phyloP scores from a whole-genome alignment of 1,140 invertebrate species.

The Aphelenchoides fujianensis region DNA sequence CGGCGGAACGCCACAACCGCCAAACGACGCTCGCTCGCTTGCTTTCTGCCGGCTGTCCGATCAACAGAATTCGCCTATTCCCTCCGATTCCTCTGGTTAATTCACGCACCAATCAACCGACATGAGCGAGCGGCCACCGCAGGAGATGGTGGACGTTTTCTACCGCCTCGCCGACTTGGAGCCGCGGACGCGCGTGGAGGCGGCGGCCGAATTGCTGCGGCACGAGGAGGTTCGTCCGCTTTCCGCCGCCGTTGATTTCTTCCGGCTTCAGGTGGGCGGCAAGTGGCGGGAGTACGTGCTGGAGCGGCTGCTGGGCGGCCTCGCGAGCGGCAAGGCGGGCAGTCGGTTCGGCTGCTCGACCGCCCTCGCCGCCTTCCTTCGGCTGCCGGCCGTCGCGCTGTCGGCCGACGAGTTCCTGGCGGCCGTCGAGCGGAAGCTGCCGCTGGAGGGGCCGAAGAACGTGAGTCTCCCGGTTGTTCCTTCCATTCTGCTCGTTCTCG shows the following conservation, averaged over 20 bases:
- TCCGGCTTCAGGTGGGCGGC: neutral
- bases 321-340: neutral
- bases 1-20: no score
- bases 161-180: neutral
- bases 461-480: neutral
- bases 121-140: neutral
- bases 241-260: neutral
- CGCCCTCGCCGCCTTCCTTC: neutral
- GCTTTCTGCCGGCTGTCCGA: no score
- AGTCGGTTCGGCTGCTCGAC: constrained; percentile 11
- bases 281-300: constrained; percentile 12
- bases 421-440: neutral
- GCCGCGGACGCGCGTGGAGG: neutral
- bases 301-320: neutral
- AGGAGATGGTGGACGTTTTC: neutral
- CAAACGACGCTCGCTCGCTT: no score
- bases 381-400: neutral
- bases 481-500: neutral
- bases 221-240: neutral
- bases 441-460: neutral
- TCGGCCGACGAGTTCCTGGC: neutral
- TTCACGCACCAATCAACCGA: no score
- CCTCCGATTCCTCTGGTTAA: no score
- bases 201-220: neutral
- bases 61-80: no score